A percentile compares a stretch with the other conserved stretches of the same genome.
Evolutionary conservation across 2,113 vertebrate species (phyloP).

Genomic region (Gopherus evgoodei): DNA sequence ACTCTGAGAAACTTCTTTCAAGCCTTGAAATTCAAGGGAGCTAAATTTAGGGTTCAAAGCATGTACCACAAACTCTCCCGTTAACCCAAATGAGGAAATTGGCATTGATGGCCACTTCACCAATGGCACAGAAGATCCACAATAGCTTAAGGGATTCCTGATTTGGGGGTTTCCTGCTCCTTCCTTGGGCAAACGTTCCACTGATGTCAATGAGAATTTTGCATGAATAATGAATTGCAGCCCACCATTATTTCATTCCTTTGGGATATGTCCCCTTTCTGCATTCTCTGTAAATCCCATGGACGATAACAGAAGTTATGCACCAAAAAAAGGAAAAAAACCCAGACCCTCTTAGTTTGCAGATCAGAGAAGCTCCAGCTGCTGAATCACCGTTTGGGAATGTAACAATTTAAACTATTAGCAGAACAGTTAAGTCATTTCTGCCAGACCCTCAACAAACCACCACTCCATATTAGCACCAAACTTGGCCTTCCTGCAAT

Average conservation of each 20-base stretch:
- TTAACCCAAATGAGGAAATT: neutral
- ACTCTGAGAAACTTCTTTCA: neutral
- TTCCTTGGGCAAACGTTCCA: neutral
- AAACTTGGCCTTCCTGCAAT: constrained; percentile 42
- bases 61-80: accelerated
- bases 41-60: neutral
- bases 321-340: neutral
- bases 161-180: neutral
- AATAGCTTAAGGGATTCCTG: neutral
- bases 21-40: neutral
- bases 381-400: constrained; percentile 56
- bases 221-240: neutral
- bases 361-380: constrained; percentile 33
- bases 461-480: constrained; percentile 59
- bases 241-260: neutral
- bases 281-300: neutral
- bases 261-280: neutral
- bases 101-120: neutral
- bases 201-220: neutral
- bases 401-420: constrained; percentile 49
- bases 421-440: constrained; percentile 60
- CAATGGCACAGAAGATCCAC: neutral
- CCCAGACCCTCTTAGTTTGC: constrained; percentile 1
- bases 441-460: constrained; percentile 54
- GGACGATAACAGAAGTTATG: neutral